phyloP scores from a whole-genome alignment of 2,797 vertebrate species.

The Acomys russatus region DNA sequence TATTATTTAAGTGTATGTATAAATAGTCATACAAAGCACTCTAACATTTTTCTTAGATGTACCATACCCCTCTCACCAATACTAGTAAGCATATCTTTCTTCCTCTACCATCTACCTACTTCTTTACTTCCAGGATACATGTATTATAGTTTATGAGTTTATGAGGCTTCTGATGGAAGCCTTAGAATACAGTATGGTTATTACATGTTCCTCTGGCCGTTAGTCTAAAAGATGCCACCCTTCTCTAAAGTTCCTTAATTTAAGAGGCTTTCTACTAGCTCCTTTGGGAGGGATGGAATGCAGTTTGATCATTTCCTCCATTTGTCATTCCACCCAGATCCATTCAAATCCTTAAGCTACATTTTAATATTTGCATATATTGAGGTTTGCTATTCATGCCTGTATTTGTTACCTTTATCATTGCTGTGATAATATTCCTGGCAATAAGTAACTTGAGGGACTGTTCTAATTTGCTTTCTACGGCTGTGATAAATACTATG shows the following conservation, averaged over 20 bases:
- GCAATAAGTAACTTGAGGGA: neutral
- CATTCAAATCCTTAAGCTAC: neutral
- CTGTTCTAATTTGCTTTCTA: neutral
- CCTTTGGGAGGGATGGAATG: neutral
- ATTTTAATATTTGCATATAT: neutral
- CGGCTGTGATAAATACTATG: neutral
- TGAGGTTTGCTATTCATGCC: neutral
- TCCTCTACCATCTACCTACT: neutral
- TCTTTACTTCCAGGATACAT: neutral
- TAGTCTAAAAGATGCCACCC: neutral
- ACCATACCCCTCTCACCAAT: neutral
- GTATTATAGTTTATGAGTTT: neutral
- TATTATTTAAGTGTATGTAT: neutral
- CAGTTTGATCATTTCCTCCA: neutral
- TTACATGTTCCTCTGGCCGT: neutral
- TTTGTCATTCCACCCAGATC: neutral
- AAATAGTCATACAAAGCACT: neutral
- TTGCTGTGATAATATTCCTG: neutral
- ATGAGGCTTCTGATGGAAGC: neutral
- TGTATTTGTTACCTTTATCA: neutral
- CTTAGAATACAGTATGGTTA: neutral
- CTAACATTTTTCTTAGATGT: neutral
- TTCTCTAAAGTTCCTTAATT: neutral
- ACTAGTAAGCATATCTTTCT: neutral
- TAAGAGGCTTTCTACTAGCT: neutral